A percentile compares a stretch with the other conserved stretches of the same genome.
Evolutionary conservation across 2,888 invertebrate genomes (phyloP).

Genomic region (Harpalus rufipes): DNA sequence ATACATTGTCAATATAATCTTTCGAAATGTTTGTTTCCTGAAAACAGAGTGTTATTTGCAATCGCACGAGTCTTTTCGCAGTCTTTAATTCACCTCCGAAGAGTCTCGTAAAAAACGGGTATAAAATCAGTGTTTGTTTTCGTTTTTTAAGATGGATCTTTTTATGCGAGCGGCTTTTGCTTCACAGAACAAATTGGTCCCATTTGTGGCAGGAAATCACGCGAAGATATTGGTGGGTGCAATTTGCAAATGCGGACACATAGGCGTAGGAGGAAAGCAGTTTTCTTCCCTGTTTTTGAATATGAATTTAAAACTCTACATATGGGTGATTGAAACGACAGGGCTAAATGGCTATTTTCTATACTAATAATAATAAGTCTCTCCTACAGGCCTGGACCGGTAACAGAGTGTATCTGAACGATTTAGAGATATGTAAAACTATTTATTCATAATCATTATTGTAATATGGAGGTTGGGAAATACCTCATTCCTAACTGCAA

Average conservation of each 20-base stretch:
- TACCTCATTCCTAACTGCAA: too few species aligned
- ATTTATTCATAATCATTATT: too few species aligned
- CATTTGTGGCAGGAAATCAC: conserved; percentile 27
- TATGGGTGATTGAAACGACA: too few species aligned
- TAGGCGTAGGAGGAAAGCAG: neutral
- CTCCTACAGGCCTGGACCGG: too few species aligned
- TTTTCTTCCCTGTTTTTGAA: neutral
- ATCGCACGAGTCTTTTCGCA: conserved; percentile 21
- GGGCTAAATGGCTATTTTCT: too few species aligned
- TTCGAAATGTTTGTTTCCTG: conserved; percentile 17
- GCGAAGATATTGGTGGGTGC: conserved; percentile 12
- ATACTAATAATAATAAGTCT: too few species aligned
- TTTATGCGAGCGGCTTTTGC: conserved; percentile 40
- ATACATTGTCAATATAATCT: neutral
- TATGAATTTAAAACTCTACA: too few species aligned
- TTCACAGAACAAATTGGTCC: conserved; percentile 37
- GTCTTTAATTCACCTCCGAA: conserved; percentile 18
- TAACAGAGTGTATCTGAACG: too few species aligned
- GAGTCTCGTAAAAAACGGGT: conserved; percentile 3
- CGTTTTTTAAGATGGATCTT: conserved; percentile 6
- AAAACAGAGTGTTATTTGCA: conserved; percentile 1
- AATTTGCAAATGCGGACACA: conserved; percentile 15
- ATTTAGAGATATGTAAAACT: too few species aligned
- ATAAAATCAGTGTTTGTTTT: conserved; percentile 51
- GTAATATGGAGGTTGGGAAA: too few species aligned